phyloP scores from a whole-genome alignment of 2,113 vertebrate species.

The Pygoscelis adeliae region DNA sequence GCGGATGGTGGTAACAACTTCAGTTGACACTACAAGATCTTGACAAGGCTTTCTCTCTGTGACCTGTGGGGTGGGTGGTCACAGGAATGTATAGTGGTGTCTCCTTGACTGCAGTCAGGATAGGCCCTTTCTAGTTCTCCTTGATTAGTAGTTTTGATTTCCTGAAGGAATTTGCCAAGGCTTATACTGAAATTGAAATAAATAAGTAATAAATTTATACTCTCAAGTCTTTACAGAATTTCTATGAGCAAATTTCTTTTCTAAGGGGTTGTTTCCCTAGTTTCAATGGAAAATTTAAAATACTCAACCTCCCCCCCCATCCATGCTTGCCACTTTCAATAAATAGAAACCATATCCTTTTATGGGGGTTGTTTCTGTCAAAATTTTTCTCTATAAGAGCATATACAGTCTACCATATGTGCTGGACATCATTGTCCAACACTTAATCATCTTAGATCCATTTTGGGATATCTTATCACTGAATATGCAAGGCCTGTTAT shows the following conservation, averaged over 20 bases:
- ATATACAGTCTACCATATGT: not conserved
- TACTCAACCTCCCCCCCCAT: accelerated
- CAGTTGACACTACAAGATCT: not conserved
- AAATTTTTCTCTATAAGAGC: not conserved
- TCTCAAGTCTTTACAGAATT: not conserved
- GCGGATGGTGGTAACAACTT: not conserved
- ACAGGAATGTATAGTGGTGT: not conserved
- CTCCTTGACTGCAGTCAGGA: not conserved
- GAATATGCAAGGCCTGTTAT: not conserved
- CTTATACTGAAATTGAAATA: not conserved
- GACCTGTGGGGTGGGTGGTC: not conserved
- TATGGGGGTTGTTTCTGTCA: not conserved
- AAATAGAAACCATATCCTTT: not conserved
- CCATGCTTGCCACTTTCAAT: not conserved
- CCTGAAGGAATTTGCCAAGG: not conserved
- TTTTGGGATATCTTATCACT: not conserved
- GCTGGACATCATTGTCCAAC: not conserved
- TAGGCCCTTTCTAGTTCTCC: not conserved
- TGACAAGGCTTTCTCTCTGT: not conserved
- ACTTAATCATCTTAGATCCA: not conserved
- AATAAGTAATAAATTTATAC: not conserved
- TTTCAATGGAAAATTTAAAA: not conserved
- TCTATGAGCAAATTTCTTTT: not conserved
- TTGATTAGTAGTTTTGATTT: not conserved
- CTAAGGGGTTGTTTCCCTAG: not conserved